phyloP scores from a whole-genome alignment of 2,888 invertebrate genomes.

The Heliconius ethilla region DNA sequence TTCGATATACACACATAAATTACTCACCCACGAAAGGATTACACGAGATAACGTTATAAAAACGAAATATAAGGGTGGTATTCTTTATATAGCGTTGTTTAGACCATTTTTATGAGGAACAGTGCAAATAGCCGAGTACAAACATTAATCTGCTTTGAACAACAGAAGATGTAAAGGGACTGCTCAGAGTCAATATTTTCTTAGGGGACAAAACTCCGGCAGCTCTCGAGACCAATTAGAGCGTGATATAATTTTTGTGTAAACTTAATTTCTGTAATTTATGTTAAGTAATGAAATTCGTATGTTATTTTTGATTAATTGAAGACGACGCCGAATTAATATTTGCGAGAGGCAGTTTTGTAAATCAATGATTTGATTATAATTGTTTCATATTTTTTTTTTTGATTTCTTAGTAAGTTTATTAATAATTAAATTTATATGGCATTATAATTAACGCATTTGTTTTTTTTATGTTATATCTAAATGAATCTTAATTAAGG shows the following conservation, averaged over 20 bases:
- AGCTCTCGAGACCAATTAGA: slow-evolving; percentile 75
- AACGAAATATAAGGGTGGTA: slow-evolving; percentile 63
- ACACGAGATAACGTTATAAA: slow-evolving; percentile 64
- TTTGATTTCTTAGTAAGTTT: too few species aligned
- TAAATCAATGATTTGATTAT: not conserved
- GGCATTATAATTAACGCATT: too few species aligned
- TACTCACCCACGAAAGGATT: slow-evolving; percentile 54
- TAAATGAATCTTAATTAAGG: too few species aligned
- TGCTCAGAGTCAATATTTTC: slow-evolving; percentile 71
- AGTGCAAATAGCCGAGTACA: slow-evolving; percentile 75
- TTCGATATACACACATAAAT: slow-evolving; percentile 47
- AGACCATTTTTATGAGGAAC: slow-evolving; percentile 80
- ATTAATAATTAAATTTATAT: too few species aligned
- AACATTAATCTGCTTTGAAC: slow-evolving; percentile 81
- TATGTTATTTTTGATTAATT: slow-evolving; percentile 42
- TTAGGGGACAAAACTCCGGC: slow-evolving; percentile 74
- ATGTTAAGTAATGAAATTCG: slow-evolving; percentile 42
- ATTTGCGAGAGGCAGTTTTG: slow-evolving; percentile 1
- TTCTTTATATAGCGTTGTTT: slow-evolving; percentile 72
- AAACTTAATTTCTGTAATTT: slow-evolving; percentile 73
- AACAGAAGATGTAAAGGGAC: slow-evolving; percentile 79
- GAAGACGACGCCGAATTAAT: not conserved
- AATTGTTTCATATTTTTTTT: too few species aligned
- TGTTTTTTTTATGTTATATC: too few species aligned
- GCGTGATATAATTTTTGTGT: slow-evolving; percentile 78